Percentiles rank a stretch among this genome's conserved stretches.
These are phyloP conservation scores for Archocentrus centrarchus DNA, from an alignment of 2,113 vertebrate species.

Conservation along the genomic window DNA sequence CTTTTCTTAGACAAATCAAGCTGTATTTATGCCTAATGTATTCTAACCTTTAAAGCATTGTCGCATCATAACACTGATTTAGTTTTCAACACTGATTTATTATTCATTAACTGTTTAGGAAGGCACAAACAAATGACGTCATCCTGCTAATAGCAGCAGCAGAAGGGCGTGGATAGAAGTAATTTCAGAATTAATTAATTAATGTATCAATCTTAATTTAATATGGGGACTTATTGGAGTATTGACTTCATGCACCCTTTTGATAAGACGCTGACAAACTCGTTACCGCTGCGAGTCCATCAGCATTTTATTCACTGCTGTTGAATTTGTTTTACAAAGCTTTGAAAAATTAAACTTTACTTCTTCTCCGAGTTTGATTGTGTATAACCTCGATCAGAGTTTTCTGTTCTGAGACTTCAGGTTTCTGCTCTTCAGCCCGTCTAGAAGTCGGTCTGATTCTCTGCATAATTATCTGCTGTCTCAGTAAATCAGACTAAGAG, in stretches of 20 bases:
- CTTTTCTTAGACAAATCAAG: conserved; percentile 5
- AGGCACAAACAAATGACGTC: conserved; percentile 3
- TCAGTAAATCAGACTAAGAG: not conserved
- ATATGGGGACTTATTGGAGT: not conserved
- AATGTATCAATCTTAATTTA: not conserved
- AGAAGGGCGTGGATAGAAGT: not conserved
- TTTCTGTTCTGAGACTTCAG: not conserved
- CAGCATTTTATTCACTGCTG: not conserved
- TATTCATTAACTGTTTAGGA: conserved; percentile 1
- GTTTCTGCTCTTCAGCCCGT: not conserved
- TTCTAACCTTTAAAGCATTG: conserved; percentile 6
- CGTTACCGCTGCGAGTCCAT: not conserved
- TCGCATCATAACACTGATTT: not conserved
- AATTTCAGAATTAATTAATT: not conserved
- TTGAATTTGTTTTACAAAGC: not conserved
- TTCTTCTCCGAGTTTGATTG: not conserved
- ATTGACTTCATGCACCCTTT: not conserved
- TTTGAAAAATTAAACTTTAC: not conserved
- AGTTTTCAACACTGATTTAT: not conserved
- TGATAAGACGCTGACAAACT: not conserved
- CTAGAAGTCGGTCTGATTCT: not conserved
- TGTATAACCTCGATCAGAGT: not conserved
- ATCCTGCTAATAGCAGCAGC: not conserved
- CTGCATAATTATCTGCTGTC: not conserved
- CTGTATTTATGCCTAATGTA: not conserved